Percentiles rank a stretch among this genome's conserved stretches.
These are phyloP conservation scores for Pangasius sanitwongsei DNA, from an alignment of 2,797 vertebrate genomes.

Conservation along the genomic window DNA sequence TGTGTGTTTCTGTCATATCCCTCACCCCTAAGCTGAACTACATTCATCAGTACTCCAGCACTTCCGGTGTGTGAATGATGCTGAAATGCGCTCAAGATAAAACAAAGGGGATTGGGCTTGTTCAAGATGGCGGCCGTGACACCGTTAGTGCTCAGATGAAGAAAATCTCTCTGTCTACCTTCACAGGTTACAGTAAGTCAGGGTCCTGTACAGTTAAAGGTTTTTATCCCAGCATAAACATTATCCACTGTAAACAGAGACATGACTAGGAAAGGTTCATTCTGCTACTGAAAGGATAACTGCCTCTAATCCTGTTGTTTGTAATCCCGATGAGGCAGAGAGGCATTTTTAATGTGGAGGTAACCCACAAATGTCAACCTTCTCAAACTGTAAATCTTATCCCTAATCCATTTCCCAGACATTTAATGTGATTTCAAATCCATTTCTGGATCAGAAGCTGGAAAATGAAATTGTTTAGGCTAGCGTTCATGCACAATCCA, in stretches of 20 bases:
- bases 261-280: neutral
- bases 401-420: neutral
- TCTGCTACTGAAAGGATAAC: neutral
- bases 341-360: neutral
- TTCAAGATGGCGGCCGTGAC: constrained; percentile 3
- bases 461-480: neutral
- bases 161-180: neutral
- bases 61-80: neutral
- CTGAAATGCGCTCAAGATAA: neutral
- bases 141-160: neutral
- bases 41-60: neutral
- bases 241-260: neutral
- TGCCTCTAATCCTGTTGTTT: neutral
- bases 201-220: neutral
- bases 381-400: neutral
- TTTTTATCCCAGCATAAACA: neutral
- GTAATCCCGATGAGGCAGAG: neutral
- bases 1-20: neutral
- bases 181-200: neutral
- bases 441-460: neutral
- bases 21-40: neutral
- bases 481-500: neutral
- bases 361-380: neutral
- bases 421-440: neutral
- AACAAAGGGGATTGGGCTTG: neutral